Evolutionary conservation across 2,888 invertebrate genomes (phyloP), one percentile per base, ranked within the genome.

Genomic region (Cephus pulcher): DNA sequence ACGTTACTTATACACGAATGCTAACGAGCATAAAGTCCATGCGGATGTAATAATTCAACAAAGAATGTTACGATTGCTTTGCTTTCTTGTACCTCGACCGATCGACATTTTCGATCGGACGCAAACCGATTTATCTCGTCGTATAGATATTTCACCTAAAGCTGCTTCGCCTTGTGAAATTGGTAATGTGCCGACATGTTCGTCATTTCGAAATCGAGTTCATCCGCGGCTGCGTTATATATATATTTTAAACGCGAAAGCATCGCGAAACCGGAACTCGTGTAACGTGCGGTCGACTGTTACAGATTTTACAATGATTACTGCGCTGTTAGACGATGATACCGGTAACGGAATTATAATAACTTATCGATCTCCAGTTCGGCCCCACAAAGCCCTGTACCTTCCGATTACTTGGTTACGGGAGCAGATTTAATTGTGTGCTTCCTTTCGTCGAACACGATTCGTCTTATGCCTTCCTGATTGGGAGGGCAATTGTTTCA

Each of bases 221-320:
- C 23, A 23, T 56, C 15, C 23, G 9, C 56, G 23, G 56, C 56
- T 15, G 56, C 2, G 23, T 56, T 23, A 56, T 56, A 23, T 40
- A 40, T 34, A 23, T 56, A 56, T 23, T 56, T 56, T 56, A 9
- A 23, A 23, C 23, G 15, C 23, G 9, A 23, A 9, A 56, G 9
- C 56, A 23, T 56, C 56, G 56, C 56, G 0, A 6, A 6, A 56
- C 56, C 56, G 56, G 56, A 56, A 56, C 56, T 56, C 56, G 23
- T 56, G 56, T 56, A 56, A 56, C 56, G 23, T 56, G 56, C 56
- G 32, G 79, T 81, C 84, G 77, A 84, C 81, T 84, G 80, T 84
- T 80, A 78, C 83, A 77, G 82, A 73, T 81, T 85, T 85, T 81
- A 84, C 79, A 83, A 78, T 84, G 84, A 84, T 84, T 85, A 79